A percentile compares a stretch with the other conserved stretches of the same genome.
Evolutionary conservation across 1,140 invertebrate genomes (phyloP).

Genomic region (Sycophaga agraensis): DNA sequence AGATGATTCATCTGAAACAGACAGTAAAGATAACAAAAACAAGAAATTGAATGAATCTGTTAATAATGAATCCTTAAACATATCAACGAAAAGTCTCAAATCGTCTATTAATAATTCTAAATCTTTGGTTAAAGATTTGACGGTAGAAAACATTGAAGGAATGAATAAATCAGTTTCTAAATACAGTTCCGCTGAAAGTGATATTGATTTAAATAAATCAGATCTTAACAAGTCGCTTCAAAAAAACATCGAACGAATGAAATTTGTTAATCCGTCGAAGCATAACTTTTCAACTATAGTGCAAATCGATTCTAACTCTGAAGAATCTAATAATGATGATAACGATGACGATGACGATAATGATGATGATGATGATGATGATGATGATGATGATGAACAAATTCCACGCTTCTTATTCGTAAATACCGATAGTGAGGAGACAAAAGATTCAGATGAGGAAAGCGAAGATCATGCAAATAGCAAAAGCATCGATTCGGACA

Average conservation of each 20-base stretch:
- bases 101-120: not conserved
- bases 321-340: not conserved
- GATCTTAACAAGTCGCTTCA: not conserved
- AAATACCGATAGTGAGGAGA: conserved; percentile 1
- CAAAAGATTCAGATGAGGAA: not conserved
- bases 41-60: not conserved
- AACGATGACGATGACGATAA: too few species aligned
- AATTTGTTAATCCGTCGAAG: conserved; percentile 2
- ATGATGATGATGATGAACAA: too few species aligned
- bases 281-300: not conserved
- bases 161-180: not conserved
- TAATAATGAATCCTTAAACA: conserved; percentile 15
- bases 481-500: conserved; percentile 40
- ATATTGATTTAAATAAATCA: not conserved
- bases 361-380: not conserved
- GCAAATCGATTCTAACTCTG: not conserved
- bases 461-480: not conserved
- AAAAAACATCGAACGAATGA: not conserved
- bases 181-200: not conserved
- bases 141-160: not conserved
- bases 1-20: not conserved
- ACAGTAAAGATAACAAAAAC: not conserved
- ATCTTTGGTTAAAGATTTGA: not conserved
- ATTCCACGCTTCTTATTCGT: not conserved
- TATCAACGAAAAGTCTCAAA: conserved; percentile 3